Percentiles rank a stretch among this genome's conserved stretches.
These are phyloP conservation scores for Lasiurus borealis DNA, from an alignment of 2,113 vertebrate genomes.

Conservation along the genomic window DNA sequence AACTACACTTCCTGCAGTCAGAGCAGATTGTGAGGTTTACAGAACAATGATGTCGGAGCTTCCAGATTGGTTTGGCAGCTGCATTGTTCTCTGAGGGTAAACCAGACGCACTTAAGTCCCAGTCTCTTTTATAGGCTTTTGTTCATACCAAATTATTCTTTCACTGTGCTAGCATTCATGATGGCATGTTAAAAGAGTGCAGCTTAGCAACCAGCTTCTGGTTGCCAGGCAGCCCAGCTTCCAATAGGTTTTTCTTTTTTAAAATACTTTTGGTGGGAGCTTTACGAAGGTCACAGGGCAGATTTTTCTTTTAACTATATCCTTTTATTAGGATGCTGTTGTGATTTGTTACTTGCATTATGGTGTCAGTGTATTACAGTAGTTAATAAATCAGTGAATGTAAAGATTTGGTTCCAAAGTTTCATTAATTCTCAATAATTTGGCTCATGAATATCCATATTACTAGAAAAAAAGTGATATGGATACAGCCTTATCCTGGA, in stretches of 20 bases:
- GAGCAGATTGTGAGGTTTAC: constrained; percentile 89
- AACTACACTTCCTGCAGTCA: constrained; percentile 91
- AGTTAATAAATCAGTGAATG: constrained; percentile 87
- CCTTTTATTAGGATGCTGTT: constrained; percentile 85
- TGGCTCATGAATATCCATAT: constrained; percentile 74
- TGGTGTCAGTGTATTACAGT: constrained; percentile 83
- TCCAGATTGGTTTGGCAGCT: constrained; percentile 97
- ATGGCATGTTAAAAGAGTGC: constrained; percentile 94
- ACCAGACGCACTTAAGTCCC: constrained; percentile 94
- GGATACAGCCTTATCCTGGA: constrained; percentile 55
- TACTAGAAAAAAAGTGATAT: constrained; percentile 76
- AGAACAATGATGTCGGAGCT: constrained; percentile 93
- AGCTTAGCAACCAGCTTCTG: constrained; percentile 94
- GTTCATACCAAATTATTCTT: constrained; percentile 95
- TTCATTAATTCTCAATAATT: constrained; percentile 77
- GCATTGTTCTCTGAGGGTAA: constrained; percentile 93
- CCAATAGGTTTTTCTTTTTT: constrained; percentile 90
- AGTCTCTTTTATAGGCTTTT: constrained; percentile 91
- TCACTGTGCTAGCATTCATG: constrained; percentile 93
- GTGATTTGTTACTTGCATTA: constrained; percentile 84
- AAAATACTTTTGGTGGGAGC: constrained; percentile 83
- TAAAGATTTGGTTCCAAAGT: constrained; percentile 82
- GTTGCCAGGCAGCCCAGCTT: constrained; percentile 93
- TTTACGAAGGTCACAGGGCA: constrained; percentile 81
- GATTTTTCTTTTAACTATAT: constrained; percentile 86